Percentiles rank a stretch among this genome's conserved stretches.
phyloP scores from a whole-genome alignment of 1,140 invertebrate species.

The Tetramorium alpestre region DNA sequence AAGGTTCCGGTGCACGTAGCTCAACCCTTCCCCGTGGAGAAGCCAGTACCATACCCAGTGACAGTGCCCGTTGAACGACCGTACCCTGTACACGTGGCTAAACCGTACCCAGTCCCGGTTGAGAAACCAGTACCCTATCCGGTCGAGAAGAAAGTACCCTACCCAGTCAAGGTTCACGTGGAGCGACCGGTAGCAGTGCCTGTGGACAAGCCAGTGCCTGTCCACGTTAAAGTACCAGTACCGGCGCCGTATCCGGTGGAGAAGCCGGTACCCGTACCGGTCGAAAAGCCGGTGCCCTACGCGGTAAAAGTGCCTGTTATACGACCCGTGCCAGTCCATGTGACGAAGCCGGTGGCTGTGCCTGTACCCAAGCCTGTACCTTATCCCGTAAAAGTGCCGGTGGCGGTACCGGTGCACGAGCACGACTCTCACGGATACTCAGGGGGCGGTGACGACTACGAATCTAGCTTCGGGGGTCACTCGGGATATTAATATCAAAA shows the following conservation, averaged over 20 bases:
- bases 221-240: conserved; percentile 86
- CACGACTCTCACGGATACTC: conserved; percentile 74
- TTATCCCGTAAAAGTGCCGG: conserved; percentile 83
- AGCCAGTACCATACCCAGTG: conserved; percentile 79
- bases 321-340: conserved; percentile 78
- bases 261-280: conserved; percentile 88
- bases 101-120: conserved; percentile 85
- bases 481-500: neutral
- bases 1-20: conserved; percentile 84
- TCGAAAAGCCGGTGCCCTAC: conserved; percentile 90
- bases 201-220: conserved; percentile 86
- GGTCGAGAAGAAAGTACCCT: conserved; percentile 79
- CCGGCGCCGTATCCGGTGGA: conserved; percentile 84
- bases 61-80: conserved; percentile 79
- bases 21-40: conserved; percentile 79
- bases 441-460: conserved; percentile 65
- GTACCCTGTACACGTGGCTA: conserved; percentile 82
- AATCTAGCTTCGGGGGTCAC: conserved; percentile 72
- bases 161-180: conserved; percentile 84
- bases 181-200: conserved; percentile 82
- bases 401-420: conserved; percentile 84
- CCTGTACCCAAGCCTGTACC: conserved; percentile 87
- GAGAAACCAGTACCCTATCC: conserved; percentile 82
- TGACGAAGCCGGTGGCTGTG: conserved; percentile 82
- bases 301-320: conserved; percentile 90